Evolutionary conservation across 2,113 vertebrate species (phyloP), one percentile per base, ranked within the genome.

Genomic region (Microcebus tavaratra): DNA sequence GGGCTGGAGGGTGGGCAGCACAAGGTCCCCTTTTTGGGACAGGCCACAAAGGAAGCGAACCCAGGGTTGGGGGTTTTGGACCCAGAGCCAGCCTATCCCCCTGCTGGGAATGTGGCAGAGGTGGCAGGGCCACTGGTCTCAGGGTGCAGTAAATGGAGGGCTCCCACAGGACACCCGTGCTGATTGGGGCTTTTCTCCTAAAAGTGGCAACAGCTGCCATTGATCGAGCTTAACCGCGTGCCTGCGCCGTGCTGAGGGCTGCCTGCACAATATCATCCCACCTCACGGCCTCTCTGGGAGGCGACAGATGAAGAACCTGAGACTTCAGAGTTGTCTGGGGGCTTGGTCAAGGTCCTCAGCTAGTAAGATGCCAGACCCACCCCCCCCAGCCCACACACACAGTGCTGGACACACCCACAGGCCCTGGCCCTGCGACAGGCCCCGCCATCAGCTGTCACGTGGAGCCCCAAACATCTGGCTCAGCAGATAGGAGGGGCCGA

Each of bases 401-500:
- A 17, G 20, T 17, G 48, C 36, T n/a, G 42, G 79, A 67, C 92
- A 96, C 91, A 73, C 97, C 95, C 88, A 82, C 15, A 59, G 29
- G n/a, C 63, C 76, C 55, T 84, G 72, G 72, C 45, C 68, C 55
- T 39, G 73, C 17, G 79, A 82, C 79, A 88, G 36, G 72, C n/a
- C 48, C 70, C 86, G 65, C 61, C 91, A 50, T 73, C 95, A 95
- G 94, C 93, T 81, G 83, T 67, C 84, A 90, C 83, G 17, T 81
- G 45, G 84, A 92, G 63, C 78, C 67, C 81, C 81, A 81, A 48
- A 91, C 96, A 97, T 90, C 85, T 98, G 98, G 96, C 48, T 81
- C 27, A 18, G 29, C 68, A 91, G 98, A 98, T 97, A 97, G 75
- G n/a, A 86, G 42, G 20, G 25, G 50, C 50, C 59, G 31, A 91